Percentiles rank a stretch among this genome's conserved stretches.
Conservation (phyloP, 2,113 vertebrate genomes). For the human region DNA sequence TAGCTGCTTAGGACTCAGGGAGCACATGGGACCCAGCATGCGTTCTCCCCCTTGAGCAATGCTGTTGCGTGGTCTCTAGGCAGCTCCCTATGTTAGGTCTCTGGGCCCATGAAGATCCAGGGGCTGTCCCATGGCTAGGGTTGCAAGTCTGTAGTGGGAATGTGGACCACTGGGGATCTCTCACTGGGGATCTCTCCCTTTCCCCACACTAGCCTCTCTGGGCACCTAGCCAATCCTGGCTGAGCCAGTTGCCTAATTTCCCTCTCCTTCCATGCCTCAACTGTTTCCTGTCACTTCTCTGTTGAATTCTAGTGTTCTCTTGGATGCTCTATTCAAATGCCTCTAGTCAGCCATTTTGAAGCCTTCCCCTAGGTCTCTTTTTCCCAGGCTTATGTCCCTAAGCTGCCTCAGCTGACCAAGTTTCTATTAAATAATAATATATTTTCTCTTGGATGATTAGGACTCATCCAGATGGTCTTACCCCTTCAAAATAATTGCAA, state of each 20-base stretch:
- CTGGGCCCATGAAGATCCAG: background rate
- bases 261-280: background rate
- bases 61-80: background rate
- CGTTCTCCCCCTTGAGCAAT: background rate
- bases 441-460: constrained; percentile 25
- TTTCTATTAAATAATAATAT: constrained; percentile 53
- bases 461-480: constrained; percentile 54
- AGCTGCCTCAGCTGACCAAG: background rate
- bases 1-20: background rate
- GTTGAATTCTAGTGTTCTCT: background rate
- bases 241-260: background rate
- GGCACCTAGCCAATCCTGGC: background rate
- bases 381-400: background rate
- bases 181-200: background rate
- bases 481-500: constrained; percentile 56
- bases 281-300: background rate
- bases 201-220: background rate
- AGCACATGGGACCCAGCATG: background rate
- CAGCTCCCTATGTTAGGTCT: background rate
- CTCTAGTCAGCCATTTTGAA: background rate
- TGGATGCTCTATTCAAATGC: background rate
- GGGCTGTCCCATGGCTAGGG: background rate
- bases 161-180: background rate
- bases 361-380: background rate
- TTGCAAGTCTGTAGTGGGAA: background rate